Conservation (phyloP, 1,140 invertebrate species). For the Cheumatopsyche charites region DNA sequence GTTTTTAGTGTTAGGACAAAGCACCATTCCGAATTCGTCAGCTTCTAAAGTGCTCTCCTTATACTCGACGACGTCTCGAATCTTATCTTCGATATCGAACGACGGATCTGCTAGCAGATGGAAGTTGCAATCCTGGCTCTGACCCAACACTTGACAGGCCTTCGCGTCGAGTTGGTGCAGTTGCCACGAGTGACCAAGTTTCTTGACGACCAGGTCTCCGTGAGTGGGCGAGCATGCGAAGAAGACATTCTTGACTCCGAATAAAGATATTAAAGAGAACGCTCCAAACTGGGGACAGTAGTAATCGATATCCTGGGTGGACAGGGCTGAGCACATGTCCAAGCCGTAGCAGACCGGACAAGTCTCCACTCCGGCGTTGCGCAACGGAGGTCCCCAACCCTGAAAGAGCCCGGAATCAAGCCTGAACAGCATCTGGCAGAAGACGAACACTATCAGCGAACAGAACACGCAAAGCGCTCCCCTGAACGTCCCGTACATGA, state of each 20-base stretch:
- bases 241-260: conserved; percentile 17
- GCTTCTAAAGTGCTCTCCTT: conserved; percentile 5
- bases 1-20: conserved; percentile 39
- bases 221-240: conserved; percentile 5
- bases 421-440: neutral
- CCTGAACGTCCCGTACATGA: neutral
- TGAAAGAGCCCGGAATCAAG: neutral
- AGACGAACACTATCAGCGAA: neutral
- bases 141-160: conserved; percentile 12
- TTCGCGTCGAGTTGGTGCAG: conserved; percentile 38
- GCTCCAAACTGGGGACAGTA: neutral
- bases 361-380: conserved; percentile 9
- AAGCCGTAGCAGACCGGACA: conserved; percentile 45
- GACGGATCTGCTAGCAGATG: neutral
- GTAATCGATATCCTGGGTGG: neutral
- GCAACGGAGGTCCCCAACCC: neutral
- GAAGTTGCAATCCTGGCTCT: neutral
- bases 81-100: conserved; percentile 2
- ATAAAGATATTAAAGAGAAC: neutral
- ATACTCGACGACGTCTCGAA: conserved; percentile 10
- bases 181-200: conserved; percentile 40
- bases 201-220: conserved; percentile 34
- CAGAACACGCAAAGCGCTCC: neutral
- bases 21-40: conserved; percentile 29
- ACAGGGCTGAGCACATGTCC: conserved; percentile 28